phyloP scores from a whole-genome alignment of 2,888 invertebrate species.

The Leucophenga maculata region DNA sequence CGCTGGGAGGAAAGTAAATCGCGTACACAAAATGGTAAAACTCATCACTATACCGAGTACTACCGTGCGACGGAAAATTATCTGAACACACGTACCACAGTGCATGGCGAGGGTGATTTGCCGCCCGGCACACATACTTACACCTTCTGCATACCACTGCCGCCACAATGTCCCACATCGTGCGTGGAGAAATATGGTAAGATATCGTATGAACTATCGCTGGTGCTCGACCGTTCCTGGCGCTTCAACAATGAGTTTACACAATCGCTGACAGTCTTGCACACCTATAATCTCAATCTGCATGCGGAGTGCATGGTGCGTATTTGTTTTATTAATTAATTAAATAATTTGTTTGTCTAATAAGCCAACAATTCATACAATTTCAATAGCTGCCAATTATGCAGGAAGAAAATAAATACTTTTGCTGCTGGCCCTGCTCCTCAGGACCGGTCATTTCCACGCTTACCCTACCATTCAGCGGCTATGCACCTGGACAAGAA shows the following conservation, averaged over 20 bases:
- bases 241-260: constrained; percentile 74
- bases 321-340: background rate
- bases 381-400: constrained; percentile 43
- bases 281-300: constrained; percentile 84
- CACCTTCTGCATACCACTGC: constrained; percentile 49
- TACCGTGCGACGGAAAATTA: constrained; percentile 29
- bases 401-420: constrained; percentile 41
- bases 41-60: constrained; percentile 18
- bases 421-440: constrained; percentile 51
- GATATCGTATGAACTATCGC: constrained; percentile 82
- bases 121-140: constrained; percentile 49
- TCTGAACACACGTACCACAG: constrained; percentile 27
- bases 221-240: constrained; percentile 86
- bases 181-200: constrained; percentile 81
- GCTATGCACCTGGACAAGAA: constrained; percentile 52
- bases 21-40: constrained; percentile 24
- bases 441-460: constrained; percentile 46
- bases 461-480: constrained; percentile 48
- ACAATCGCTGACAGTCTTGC: constrained; percentile 79
- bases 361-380: background rate
- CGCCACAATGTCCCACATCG: constrained; percentile 49
- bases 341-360: background rate
- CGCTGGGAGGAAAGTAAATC: constrained; percentile 47
- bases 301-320: constrained; percentile 78
- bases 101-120: constrained; percentile 25